Evolutionary conservation across 1,140 invertebrate genomes (phyloP), one percentile per base, ranked within the genome.

Genomic region (Pollicipes pollicipes): DNA sequence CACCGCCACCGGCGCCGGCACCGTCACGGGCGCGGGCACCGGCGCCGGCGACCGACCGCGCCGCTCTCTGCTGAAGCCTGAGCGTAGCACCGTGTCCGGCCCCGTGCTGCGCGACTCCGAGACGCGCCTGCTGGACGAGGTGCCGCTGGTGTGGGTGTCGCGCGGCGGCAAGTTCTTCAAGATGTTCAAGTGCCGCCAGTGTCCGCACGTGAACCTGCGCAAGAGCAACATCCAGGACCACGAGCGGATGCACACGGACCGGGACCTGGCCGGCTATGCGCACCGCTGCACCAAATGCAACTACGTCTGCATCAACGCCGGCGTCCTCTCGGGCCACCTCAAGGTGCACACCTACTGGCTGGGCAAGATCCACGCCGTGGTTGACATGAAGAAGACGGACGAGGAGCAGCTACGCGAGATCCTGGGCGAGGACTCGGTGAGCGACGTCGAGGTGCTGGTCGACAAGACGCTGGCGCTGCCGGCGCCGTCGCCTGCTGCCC

Each of bases 121-220:
- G 26, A 83, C 83, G 0, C 78, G 79, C n/a, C 69, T 75, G 75
- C 17, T 77, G 31, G 76, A 82, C 0, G 83, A 85, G 0, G 82
- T 85, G 0, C 87, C 88, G 0, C 80, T 86, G 66, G 87, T 90
- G 1, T 90, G 88, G 87, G 87, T 89, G 0, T 86, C 86, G 0
- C 84, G 79, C 26, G 84, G 83, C 10, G 87, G 87, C 28, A 84
- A 86, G 21, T 87, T 90, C 71, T 84, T 85, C 17, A 92, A 92
- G 79, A 90, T 94, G 85, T 88, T 89, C 75, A 90, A 91, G 76
- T 94, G 90, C 77, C 83, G 88, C 35, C 88, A 85, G 76, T 93
- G 91, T 78, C 90, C 91, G 0, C 90, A 91, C 78, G 87, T 90
- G 0, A 91, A 91, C 76, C 81, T 85, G 16, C 80, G 88, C 37